Conservation (phyloP, 2,113 vertebrate species). For the Phylloscopus trochilus region DNA sequence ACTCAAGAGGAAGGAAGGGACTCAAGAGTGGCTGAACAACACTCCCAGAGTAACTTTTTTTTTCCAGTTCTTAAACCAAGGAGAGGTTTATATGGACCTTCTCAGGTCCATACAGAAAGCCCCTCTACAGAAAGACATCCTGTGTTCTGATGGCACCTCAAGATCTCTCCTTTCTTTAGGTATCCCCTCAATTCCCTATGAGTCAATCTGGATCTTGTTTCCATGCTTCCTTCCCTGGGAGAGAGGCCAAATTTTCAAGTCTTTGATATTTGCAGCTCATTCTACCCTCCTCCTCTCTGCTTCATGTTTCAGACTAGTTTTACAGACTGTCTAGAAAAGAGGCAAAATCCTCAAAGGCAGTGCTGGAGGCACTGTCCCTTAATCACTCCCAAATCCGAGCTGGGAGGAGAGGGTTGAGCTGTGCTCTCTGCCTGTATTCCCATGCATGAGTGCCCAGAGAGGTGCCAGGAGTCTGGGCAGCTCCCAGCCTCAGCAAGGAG, state of each 20-base stretch:
- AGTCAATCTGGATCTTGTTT: neutral
- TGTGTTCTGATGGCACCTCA: neutral
- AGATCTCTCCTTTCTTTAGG: neutral
- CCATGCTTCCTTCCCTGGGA: neutral
- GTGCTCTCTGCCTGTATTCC: neutral
- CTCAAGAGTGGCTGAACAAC: neutral
- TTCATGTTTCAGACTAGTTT: neutral
- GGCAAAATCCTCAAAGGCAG: neutral
- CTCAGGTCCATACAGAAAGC: neutral
- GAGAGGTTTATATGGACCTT: neutral
- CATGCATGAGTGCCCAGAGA: fast-evolving
- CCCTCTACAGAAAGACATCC: neutral
- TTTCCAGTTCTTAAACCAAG: neutral
- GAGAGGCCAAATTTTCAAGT: neutral
- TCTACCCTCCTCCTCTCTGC: neutral
- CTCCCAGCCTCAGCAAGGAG: neutral
- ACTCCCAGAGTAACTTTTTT: neutral
- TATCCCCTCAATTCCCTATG: neutral
- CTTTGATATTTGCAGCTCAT: neutral
- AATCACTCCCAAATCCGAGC: fast-evolving
- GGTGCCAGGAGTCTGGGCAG: neutral
- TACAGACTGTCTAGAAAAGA: neutral
- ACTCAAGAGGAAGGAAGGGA: too few species aligned
- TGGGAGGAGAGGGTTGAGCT: neutral
- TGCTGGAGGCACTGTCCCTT: neutral